Evolutionary conservation across 2,797 vertebrate species (phyloP), one percentile per base, ranked within the genome.

Genomic region (Myripristis murdjan): DNA sequence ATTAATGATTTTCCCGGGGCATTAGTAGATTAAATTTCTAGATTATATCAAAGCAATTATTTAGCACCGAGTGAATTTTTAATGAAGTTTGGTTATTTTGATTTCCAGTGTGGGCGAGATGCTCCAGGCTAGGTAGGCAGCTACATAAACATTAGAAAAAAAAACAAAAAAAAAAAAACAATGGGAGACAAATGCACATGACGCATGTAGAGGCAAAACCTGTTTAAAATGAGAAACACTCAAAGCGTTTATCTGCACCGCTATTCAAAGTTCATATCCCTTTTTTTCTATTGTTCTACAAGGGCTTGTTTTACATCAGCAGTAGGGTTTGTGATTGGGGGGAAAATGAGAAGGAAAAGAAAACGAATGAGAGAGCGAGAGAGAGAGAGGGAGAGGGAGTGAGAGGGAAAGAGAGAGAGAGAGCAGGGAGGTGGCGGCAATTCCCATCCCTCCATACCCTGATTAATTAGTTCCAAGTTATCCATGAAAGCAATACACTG

Each of bases 391-490:
- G 43, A 55, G 54, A 16, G 47, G 46, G 51, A 85, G 68, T 62
- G 51, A 20, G 44, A 14, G 48, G 53, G 53, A 16, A 47, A 46
- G 55, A 31, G 39, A 41, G 51, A 20, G 49, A 44, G 22, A 47
- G 48, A 33, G 22, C 20, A 49, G 60, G 8, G 44, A 44, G 23
- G 8, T 7, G 5, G 55, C 12, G 55, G 62, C 75, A 82, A 83
- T 83, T 81, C 81, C 81, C 75, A 47, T 47, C 68, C 73, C 46
- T 66, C 75, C 58, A 35, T 67, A 79, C 74, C 74, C 83, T 84
- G 85, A 91, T 93, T 92, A 94, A 94, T 94, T 91, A 92, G 81
- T 86, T 93, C 82, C 81, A 83, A 90, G 88, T 92, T 92, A 90
- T 86, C 90, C 83, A 81, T 92, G 92, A 91, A 94, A 91, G 92